Evolutionary conservation across 2,113 vertebrate genomes (phyloP).

Genomic region (Pycnonotus jocosus): DNA sequence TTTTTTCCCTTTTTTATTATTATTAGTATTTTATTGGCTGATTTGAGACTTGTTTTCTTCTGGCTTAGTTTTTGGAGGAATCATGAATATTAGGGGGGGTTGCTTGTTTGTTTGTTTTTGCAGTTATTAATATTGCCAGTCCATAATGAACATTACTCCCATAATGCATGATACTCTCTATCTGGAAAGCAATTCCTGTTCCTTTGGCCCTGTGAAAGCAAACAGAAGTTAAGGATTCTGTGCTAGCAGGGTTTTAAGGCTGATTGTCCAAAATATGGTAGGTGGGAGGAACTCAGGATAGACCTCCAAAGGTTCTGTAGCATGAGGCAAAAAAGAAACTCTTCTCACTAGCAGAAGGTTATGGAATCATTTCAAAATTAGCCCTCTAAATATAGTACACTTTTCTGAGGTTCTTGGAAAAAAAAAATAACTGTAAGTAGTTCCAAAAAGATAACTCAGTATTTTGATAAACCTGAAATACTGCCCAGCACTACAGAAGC

Average conservation of each 20-base stretch:
- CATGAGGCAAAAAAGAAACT: neutral
- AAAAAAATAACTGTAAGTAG: no score
- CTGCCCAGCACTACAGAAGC: neutral
- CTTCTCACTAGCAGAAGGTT: neutral
- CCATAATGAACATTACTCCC: rapidly evolving
- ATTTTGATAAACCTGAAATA: neutral
- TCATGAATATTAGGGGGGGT: neutral
- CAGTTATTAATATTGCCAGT: neutral
- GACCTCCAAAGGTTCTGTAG: neutral
- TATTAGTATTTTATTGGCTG: neutral
- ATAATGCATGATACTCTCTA: neutral
- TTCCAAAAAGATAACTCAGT: neutral
- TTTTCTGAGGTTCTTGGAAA: neutral
- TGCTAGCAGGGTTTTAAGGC: neutral
- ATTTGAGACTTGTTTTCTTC: neutral
- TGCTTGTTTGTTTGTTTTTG: neutral
- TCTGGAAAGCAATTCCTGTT: neutral
- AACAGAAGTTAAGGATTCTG: neutral
- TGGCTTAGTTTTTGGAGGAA: neutral
- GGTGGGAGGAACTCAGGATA: neutral
- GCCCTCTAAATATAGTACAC: neutral
- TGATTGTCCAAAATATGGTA: neutral
- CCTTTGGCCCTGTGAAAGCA: neutral
- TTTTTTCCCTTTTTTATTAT: neutral
- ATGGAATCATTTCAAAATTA: neutral